Evolutionary conservation across 2,113 vertebrate genomes (phyloP), one percentile per base, ranked within the genome.

Genomic region (Prochilodus magdalenae): DNA sequence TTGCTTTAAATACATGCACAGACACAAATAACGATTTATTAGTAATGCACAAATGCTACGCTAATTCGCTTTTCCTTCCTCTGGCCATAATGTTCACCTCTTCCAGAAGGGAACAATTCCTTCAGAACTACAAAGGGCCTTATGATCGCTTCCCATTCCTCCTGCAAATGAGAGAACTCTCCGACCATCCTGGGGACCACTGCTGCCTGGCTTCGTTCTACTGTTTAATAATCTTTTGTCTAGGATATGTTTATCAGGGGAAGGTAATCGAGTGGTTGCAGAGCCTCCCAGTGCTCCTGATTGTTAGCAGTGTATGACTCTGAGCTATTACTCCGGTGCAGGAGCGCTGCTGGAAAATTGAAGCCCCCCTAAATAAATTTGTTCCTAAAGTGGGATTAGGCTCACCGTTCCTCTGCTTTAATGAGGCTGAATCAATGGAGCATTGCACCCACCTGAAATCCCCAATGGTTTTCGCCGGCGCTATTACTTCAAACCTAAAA

Each of bases 401-500:
- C 72, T 79, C 78, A 83, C 82, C 72, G 66, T 83, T 86, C 36
- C 70, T 72, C 74, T 18, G 47, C 85, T 90, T 89, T 90, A 90
- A 90, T 89, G 87, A 89, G 87, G 83, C 80, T 36, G 81, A 87
- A 86, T 87, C 89, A 82, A 82, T 87, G 73, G 74, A 88, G 85
- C 86, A 78, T 84, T 85, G 75, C 83, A 14, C 70, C 80, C 70
- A 76, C 81, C 83, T 83, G 83, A 80, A 88, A 88, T 88, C 88
- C 88, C 73, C 73, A 73, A 55, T 81, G 86, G 82, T 71, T 81
- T 81, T 81, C 65, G 73, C 80, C 59, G 27, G 59, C 83, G 79
- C 86, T 53, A 79, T 84, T 84, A 77, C 84, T 84, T 87, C 73
- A 81, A 72, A 87, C 76, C 83, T 86, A 86, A 87, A 88, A 87